Base-by-base conservation (phyloP, 2,113 vertebrate genomes). In the Lamprologus sp. region DNA sequence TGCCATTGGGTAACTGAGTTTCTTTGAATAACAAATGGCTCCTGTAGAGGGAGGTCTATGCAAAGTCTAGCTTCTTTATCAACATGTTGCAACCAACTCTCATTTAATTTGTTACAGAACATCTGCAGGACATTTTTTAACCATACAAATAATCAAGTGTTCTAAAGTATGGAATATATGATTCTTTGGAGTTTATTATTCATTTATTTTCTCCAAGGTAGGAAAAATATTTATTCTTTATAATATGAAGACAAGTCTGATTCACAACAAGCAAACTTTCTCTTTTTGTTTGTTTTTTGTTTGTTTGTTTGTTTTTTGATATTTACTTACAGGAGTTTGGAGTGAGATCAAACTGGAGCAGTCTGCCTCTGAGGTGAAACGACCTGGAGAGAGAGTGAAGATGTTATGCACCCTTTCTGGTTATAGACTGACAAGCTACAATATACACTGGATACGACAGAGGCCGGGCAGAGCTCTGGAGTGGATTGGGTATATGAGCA, bases 371-470 rank as follows among this genome's bases (percentile, higher is more conserved):
- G 58, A 60, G 15, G 28, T 60, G 58, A 33, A 60, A 0, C 0
- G 28, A 63, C 58, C 58, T 33, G 28, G 58, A 33, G 28, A 63
- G 28, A 63, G 15, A 63, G 28, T 63, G 15, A 63, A 63, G 28
- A 19, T 63, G 28, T 19, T 7, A 63, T 63, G 58, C 0, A 33
- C 9, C 56, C 28, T 60, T 19, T 60, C 56, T 60, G 56, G 56
- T 60, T 60, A 60, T 60, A 60, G 3, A 0, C 28, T 60, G 28
- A 60, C 28, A 60, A 31, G 26, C 5, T 0, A 3, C 26, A 2
- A 60, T 60, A 60, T 60, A 28, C 0, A 0, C 0, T 58, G 23
- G 55, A 15, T 58, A 31, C 14, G 0, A 0, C 56, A 60, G 56
- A 60, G 56, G 28, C 56, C 28, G 0, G 5, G 56, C 1, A 60